Percentiles rank a stretch among this genome's conserved stretches.
These are phyloP conservation scores for Microcaecilia unicolor DNA, from an alignment of 2,797 vertebrate genomes.

Conservation along the genomic window DNA sequence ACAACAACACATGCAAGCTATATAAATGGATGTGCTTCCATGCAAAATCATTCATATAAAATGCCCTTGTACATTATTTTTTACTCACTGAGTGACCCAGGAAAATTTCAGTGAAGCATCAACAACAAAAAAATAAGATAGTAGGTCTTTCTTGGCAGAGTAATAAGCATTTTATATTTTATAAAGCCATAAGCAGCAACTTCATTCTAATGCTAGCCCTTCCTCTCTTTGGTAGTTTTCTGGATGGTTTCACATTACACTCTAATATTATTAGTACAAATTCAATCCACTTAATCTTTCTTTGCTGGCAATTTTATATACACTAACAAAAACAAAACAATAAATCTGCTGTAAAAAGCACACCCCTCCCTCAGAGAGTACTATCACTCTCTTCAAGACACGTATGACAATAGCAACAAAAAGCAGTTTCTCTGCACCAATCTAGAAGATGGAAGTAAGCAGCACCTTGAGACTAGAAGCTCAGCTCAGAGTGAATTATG, in stretches of 20 bases:
- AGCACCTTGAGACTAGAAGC: too few species aligned
- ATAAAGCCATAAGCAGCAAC: not conserved
- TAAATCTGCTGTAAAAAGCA: conserved; percentile 13
- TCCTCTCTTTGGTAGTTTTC: not conserved
- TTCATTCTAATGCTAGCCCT: not conserved
- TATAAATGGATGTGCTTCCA: too few species aligned
- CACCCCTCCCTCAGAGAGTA: not conserved
- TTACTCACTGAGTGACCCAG: too few species aligned
- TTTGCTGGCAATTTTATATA: not conserved
- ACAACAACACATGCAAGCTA: too few species aligned
- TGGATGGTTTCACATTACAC: not conserved
- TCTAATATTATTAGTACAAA: not conserved
- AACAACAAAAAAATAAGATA: too few species aligned
- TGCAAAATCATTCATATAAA: too few species aligned
- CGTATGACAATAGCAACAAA: conserved; percentile 5
- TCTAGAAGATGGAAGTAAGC: too few species aligned
- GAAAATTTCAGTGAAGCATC: too few species aligned
- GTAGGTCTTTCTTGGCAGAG: not conserved
- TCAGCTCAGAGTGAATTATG: conserved; percentile 2
- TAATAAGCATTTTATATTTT: not conserved
- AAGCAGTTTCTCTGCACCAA: accelerated
- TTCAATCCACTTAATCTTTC: conserved; percentile 18
- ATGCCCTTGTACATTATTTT: too few species aligned
- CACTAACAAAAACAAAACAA: conserved; percentile 28
- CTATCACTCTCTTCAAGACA: not conserved